phyloP scores from a whole-genome alignment of 2,888 invertebrate species.

The Mesorhabditis belari region DNA sequence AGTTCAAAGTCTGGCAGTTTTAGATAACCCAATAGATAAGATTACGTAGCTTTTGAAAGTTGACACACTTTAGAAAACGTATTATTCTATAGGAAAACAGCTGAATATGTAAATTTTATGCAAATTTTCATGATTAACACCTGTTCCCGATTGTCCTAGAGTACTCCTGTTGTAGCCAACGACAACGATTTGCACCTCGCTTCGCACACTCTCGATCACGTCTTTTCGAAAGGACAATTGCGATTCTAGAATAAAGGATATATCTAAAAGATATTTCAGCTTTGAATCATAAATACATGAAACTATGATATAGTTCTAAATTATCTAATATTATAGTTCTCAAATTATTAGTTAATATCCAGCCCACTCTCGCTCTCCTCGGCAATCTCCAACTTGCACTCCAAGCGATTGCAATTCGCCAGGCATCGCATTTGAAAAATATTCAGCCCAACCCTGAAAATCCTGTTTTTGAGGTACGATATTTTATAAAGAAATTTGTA shows the following conservation, averaged over 20 bases:
- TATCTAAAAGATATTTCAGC: neutral
- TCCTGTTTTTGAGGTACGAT: conserved; percentile 4
- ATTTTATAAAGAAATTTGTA: neutral
- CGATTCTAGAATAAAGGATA: conserved; percentile 11
- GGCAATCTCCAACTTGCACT: conserved; percentile 24
- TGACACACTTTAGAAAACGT: too few relatives aligned
- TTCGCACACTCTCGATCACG: conserved; percentile 18
- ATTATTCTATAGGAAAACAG: too few relatives aligned
- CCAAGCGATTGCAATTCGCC: conserved; percentile 54
- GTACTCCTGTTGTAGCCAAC: conserved; percentile 52
- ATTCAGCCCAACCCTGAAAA: conserved; percentile 50
- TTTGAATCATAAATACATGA: conserved; percentile 1
- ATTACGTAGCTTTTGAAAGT: too few relatives aligned
- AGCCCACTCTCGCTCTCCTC: conserved; percentile 10
- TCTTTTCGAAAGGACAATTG: conserved; percentile 20
- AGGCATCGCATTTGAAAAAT: conserved; percentile 54
- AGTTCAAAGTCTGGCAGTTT: too few relatives aligned
- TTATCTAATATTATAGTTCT: too few relatives aligned
- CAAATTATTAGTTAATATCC: neutral
- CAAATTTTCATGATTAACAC: too few relatives aligned
- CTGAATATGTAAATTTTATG: too few relatives aligned
- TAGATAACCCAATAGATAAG: too few relatives aligned
- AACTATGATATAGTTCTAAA: neutral
- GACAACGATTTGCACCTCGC: conserved; percentile 48
- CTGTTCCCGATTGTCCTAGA: conserved; percentile 54